Base-by-base conservation (phyloP, 2,888 invertebrate genomes). In the Dasysyrphus tricinctus region DNA sequence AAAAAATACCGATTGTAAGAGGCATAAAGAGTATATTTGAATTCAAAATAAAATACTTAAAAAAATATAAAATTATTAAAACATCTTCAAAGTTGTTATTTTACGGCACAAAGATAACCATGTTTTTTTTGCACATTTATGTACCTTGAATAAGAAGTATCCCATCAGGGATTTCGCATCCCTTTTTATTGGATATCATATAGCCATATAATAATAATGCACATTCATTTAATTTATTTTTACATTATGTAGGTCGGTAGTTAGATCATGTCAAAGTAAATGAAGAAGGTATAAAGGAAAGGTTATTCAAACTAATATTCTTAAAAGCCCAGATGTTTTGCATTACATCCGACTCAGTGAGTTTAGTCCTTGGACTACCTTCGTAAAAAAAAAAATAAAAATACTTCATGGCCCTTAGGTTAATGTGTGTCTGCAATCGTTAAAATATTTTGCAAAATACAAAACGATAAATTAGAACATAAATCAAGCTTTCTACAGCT, bases 301-400 rank as follows among this genome's bases (percentile, higher is more conserved):
- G 29, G 29, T 24, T 42, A 32, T 63, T 29, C 63, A 29, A 85
- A 85, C 81, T 81, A 81, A 85, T 85, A 85, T 69, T 78, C 61
- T 24, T 51, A 56, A 80, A 85, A 34, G 81, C 69, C 61, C 81
- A 78, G 81, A 85, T 85, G 81, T 74, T 80, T 47, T 12, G 9
- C 37, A 37, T 73, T 84, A 84, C 49, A 61, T 80, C 51, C 80
- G 51, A 29, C 54, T 80, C 54, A 67, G 32, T 73, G 76, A 51
- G 51, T 72, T 67, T 7, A 47, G 47, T 47, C 47, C 65, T 47
- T 32, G 29, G 47, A 5, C 39, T 54, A 32, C 14, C 51, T 14
- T 32, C 12, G 61, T 9, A 5, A 42, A 39, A 37, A 19, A 29
- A 54, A 37, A 19, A 29, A 54, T 29, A 29, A 34, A 39, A 37